phyloP scores from a whole-genome alignment of 2,888 invertebrate species.

The Thelaira solivaga region DNA sequence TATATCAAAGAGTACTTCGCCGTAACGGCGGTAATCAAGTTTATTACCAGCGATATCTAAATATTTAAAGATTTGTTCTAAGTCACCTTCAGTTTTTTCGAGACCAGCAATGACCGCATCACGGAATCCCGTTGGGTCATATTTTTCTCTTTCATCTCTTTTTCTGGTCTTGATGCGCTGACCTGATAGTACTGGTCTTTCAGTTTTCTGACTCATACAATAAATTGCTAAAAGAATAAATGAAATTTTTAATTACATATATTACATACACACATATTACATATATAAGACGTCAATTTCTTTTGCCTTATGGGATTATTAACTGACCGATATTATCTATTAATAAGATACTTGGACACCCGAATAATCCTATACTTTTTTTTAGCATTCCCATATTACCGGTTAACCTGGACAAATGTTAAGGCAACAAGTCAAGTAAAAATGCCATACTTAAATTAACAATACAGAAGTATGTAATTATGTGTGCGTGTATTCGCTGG shows the following conservation, averaged over 20 bases:
- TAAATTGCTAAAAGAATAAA: slow-evolving; percentile 83
- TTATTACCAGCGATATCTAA: slow-evolving; percentile 96
- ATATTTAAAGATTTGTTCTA: slow-evolving; percentile 97
- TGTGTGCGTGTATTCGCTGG: too few relatives aligned
- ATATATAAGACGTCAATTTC: too few relatives aligned
- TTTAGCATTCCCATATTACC: slow-evolving; percentile 47
- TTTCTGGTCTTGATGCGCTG: slow-evolving; percentile 99
- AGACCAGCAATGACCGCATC: slow-evolving; percentile 97
- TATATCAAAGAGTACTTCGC: slow-evolving; percentile 97
- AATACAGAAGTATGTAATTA: too few relatives aligned
- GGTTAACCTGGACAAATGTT: slow-evolving; percentile 6
- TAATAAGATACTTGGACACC: slow-evolving; percentile 14
- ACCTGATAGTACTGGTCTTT: slow-evolving; percentile 99
- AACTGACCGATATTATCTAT: slow-evolving; percentile 32
- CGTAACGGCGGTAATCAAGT: slow-evolving; percentile 98
- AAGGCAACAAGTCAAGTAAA: slow-evolving; percentile 47
- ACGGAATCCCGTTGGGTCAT: slow-evolving; percentile 98
- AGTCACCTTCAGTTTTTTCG: slow-evolving; percentile 95
- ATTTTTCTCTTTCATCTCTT: slow-evolving; percentile 99
- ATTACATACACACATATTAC: too few relatives aligned
- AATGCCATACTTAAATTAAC: slow-evolving; percentile 8
- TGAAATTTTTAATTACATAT: too few relatives aligned
- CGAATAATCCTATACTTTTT: slow-evolving; percentile 23
- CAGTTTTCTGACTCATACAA: slow-evolving; percentile 99
- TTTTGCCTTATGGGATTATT: slow-evolving; percentile 28